Evolutionary conservation across 2,888 invertebrate genomes (phyloP).

Genomic region (Tethea ocularis): DNA sequence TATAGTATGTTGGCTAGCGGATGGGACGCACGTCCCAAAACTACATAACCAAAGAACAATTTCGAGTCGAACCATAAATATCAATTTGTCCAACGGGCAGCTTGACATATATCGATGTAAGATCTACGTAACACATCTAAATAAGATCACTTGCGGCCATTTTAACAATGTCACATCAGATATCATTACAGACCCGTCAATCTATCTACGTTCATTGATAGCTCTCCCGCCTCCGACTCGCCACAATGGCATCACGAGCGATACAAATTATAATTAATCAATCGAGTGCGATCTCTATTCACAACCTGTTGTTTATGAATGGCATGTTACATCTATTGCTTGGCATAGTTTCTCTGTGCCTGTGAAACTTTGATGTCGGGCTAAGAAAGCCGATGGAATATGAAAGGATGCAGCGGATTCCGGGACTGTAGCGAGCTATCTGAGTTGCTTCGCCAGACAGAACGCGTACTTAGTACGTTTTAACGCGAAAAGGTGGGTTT

Average conservation of each 20-base stretch:
- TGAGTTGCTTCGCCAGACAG: too few species aligned
- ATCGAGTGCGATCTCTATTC: slow-evolving; percentile 35
- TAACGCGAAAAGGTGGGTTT: too few species aligned
- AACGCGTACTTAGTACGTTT: too few species aligned
- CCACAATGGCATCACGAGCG: slow-evolving; percentile 13
- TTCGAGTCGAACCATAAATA: too few species aligned
- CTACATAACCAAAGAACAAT: too few species aligned
- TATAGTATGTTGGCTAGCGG: too few species aligned
- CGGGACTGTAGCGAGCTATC: too few species aligned
- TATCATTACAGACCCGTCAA: not conserved
- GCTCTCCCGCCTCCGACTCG: not conserved
- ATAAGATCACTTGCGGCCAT: not conserved
- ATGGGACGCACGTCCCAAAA: too few species aligned
- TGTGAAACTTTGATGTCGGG: slow-evolving; percentile 27
- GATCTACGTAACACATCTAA: not conserved
- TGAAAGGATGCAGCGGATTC: too few species aligned
- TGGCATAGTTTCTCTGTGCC: slow-evolving; percentile 37
- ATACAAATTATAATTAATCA: slow-evolving; percentile 39
- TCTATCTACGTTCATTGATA: not conserved
- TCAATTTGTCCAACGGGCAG: too few species aligned
- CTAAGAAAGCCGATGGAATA: slow-evolving; percentile 8
- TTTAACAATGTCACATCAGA: not conserved
- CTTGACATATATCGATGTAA: too few species aligned
- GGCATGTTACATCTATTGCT: slow-evolving; percentile 29
- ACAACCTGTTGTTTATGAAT: slow-evolving; percentile 37